phyloP scores from a whole-genome alignment of 2,113 vertebrate genomes.

The Charadrius vociferus region DNA sequence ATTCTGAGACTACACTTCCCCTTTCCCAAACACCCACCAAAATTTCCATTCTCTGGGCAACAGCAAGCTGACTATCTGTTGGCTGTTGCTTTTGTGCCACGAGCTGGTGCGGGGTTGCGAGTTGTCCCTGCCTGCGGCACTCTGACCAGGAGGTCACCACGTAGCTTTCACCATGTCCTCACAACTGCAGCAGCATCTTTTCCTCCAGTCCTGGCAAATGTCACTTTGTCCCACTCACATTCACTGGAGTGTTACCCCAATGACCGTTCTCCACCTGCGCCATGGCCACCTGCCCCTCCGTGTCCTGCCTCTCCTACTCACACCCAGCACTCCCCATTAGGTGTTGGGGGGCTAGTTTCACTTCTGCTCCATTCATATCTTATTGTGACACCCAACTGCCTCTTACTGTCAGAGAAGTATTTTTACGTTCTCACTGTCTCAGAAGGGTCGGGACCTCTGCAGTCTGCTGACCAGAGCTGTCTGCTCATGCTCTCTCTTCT shows the following conservation, averaged over 20 bases:
- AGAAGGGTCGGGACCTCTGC: background rate
- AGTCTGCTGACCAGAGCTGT: background rate
- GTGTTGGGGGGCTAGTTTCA: background rate
- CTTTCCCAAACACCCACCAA: background rate
- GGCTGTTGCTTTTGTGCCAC: background rate
- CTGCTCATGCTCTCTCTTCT: background rate
- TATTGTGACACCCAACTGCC: accelerated
- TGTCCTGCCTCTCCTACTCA: background rate
- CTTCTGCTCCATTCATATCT: background rate
- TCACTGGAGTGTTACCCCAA: background rate
- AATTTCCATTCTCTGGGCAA: background rate
- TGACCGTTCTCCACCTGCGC: accelerated
- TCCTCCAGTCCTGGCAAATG: background rate
- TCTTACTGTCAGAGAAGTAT: background rate
- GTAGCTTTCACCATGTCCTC: background rate
- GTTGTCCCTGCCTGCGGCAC: background rate
- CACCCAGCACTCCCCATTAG: background rate
- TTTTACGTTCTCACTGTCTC: background rate
- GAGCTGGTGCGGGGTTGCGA: background rate
- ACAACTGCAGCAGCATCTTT: background rate
- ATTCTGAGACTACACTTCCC: background rate
- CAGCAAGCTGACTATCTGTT: background rate
- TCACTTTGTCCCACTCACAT: background rate
- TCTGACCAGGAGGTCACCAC: background rate
- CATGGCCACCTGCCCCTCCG: accelerated